Percentiles rank a stretch among this genome's conserved stretches.
phyloP scores from a whole-genome alignment of 2,888 invertebrate genomes.

The Sceliomorpha sp. region DNA sequence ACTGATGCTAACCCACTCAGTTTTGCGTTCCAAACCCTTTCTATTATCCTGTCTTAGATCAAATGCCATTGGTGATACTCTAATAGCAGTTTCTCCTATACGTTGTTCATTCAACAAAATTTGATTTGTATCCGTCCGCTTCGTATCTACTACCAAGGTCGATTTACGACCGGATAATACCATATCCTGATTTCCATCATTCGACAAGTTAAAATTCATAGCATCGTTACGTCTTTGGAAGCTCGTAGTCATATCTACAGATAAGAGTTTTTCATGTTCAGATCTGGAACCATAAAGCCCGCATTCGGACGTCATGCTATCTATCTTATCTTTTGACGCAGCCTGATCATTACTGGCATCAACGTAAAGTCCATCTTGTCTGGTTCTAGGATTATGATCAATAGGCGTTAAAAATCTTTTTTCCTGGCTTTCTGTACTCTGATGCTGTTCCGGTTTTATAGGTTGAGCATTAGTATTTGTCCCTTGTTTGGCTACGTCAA shows the following conservation, averaged over 20 bases:
- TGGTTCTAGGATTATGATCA: constrained; percentile 74
- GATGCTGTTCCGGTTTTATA: constrained; percentile 24
- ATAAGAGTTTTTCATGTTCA: constrained; percentile 74
- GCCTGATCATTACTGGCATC: constrained; percentile 70
- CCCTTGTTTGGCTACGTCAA: constrained; percentile 39
- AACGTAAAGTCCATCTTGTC: constrained; percentile 76
- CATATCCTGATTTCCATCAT: constrained; percentile 66
- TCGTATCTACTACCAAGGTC: constrained; percentile 62
- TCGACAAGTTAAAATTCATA: constrained; percentile 74
- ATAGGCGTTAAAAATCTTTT: constrained; percentile 64
- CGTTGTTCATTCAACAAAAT: constrained; percentile 70
- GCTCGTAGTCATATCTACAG: constrained; percentile 72
- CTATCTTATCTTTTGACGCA: constrained; percentile 65
- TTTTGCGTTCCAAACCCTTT: constrained; percentile 66
- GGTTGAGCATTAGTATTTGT: constrained; percentile 39
- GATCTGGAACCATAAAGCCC: constrained; percentile 71
- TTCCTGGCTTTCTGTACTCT: constrained; percentile 63
- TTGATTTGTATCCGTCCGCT: constrained; percentile 66
- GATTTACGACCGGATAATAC: constrained; percentile 62
- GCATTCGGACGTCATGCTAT: constrained; percentile 62
- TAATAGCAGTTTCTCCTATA: constrained; percentile 65
- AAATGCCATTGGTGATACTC: constrained; percentile 73
- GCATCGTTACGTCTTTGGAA: constrained; percentile 74
- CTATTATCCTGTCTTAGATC: constrained; percentile 71
- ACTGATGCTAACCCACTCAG: constrained; percentile 72